Evolutionary conservation across 1,140 invertebrate species (phyloP), one percentile per base, ranked within the genome.

Genomic region (Chlorops oryzae): DNA sequence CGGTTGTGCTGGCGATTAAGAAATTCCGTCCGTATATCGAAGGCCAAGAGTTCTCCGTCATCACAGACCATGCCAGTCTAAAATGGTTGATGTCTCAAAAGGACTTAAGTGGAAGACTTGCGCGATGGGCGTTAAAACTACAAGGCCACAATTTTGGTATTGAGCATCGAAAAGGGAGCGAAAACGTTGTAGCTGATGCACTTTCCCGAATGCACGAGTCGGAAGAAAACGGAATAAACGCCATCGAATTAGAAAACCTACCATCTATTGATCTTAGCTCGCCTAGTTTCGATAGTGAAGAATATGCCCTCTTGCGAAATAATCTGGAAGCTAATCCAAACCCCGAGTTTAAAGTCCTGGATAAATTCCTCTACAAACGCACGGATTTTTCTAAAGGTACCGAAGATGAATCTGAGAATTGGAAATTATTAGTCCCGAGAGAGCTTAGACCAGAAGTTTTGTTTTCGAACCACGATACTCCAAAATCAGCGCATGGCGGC

Each of bases 161-260:
- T 39, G 17, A 13, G 15, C 17, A 39, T 39, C 37, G 37, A 5
- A 39, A 39, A 39, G 37, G 37, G 9, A 13, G 10, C 18, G 10
- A 13, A 18, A 10, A 39, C 18, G 15, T 9, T 7, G 37, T 39
- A 18, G 9, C 37, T 17, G 37, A 39, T 39, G 37, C 37, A 12
- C 15, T 39, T 6, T 39, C 60, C 42, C 13, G 56, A 58, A 37
- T 52, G 48, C 21, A 57, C 54, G 52, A 34, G 62, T n/a, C n/a
- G n/a, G 9, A 61, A 58, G 41, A 48, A n/a, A n/a, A n/a, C n/a
- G n/a, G n/a, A n/a, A n/a, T n/a, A n/a, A n/a, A n/a, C n/a, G 28
- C n/a, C n/a, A 10, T 9, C n/a, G 28, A n/a, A n/a, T n/a, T n/a
- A n/a, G n/a, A n/a, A n/a, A 34, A n/a, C n/a, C n/a, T n/a, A n/a